Evolutionary conservation across 2,888 invertebrate genomes (phyloP).

Genomic region (Ophion obscuratus): DNA sequence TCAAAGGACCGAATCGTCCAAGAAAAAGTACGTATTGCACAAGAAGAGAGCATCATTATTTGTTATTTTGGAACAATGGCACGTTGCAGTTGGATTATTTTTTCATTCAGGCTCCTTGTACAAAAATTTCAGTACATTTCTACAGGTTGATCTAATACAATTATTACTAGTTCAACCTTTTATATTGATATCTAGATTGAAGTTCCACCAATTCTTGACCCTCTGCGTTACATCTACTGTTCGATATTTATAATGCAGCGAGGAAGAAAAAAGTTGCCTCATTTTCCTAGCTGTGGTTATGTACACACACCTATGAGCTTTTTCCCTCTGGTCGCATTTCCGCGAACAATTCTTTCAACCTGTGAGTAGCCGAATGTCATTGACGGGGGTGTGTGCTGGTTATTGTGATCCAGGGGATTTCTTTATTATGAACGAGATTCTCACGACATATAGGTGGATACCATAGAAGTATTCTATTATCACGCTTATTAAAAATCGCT

Average conservation of each 20-base stretch:
- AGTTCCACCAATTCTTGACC: not conserved
- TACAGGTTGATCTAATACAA: too few species aligned
- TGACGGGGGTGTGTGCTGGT: constrained; percentile 10
- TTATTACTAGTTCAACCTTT: too few species aligned
- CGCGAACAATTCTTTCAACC: constrained; percentile 22
- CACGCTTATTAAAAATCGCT: not conserved
- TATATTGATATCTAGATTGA: not conserved
- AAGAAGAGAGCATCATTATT: not conserved
- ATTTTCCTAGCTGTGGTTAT: not conserved
- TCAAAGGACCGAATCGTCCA: not conserved
- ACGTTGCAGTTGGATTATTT: not conserved
- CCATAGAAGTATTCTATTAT: constrained; percentile 40
- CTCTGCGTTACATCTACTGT: too few species aligned
- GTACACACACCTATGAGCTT: not conserved
- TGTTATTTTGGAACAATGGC: not conserved
- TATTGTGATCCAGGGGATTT: constrained; percentile 44
- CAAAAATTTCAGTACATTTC: too few species aligned
- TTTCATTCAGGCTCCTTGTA: constrained; percentile 9
- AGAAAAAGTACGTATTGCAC: too few species aligned
- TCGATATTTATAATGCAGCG: too few species aligned
- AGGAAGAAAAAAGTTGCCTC: not conserved
- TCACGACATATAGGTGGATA: constrained; percentile 12
- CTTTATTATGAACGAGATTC: constrained; percentile 31
- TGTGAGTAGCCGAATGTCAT: constrained; percentile 21
- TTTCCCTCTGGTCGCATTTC: not conserved